Evolutionary conservation across 2,888 invertebrate species (phyloP).

Genomic region (Cerastis rubricosa): DNA sequence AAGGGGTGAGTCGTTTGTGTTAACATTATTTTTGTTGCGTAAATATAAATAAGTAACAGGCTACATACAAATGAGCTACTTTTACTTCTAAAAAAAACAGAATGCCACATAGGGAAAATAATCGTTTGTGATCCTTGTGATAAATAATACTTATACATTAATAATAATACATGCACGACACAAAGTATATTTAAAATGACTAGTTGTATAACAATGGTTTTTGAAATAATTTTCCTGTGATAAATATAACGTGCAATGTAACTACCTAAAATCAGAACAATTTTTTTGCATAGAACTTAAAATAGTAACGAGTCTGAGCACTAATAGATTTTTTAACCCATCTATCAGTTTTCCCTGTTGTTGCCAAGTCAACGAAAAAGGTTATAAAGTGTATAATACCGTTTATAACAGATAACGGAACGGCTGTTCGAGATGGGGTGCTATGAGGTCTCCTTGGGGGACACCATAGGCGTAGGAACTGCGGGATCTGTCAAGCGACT

Average conservation of each 20-base stretch:
- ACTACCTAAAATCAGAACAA: neutral
- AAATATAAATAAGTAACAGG: neutral
- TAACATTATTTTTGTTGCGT: neutral
- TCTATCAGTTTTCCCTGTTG: neutral
- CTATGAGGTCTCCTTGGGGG: constrained; percentile 98
- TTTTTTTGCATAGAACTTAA: constrained; percentile 11
- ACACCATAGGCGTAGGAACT: constrained; percentile 99
- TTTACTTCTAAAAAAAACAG: neutral
- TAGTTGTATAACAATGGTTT: constrained; percentile 1
- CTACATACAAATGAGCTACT: neutral
- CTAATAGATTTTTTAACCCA: neutral
- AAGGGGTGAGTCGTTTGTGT: neutral
- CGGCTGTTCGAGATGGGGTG: constrained; percentile 96
- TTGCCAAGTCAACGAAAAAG: neutral
- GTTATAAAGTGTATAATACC: constrained; percentile 11
- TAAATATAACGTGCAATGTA: constrained; percentile 20
- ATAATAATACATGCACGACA: neutral
- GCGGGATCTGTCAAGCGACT: constrained; percentile 94
- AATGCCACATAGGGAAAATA: neutral
- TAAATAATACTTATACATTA: constrained; percentile 1
- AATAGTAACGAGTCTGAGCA: neutral
- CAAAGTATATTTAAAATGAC: neutral
- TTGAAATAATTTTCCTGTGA: constrained; percentile 32
- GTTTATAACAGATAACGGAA: constrained; percentile 88
- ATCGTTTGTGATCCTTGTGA: neutral